phyloP scores from a whole-genome alignment of 2,888 invertebrate genomes.

The Mayetiola destructor region DNA sequence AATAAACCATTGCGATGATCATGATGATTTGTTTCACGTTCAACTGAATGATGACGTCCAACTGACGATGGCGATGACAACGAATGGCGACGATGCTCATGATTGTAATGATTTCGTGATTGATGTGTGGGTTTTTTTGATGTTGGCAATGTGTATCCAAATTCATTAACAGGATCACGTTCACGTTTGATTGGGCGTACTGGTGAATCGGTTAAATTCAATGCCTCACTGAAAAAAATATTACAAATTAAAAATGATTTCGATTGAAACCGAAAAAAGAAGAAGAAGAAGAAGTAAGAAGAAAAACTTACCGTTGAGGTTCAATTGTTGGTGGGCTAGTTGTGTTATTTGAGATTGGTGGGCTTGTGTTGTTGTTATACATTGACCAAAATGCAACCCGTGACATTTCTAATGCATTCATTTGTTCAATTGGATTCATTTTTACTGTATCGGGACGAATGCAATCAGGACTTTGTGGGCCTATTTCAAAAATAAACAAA shows the following conservation, averaged over 20 bases:
- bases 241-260: not conserved
- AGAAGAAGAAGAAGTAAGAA: constrained; percentile 15
- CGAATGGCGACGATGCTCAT: constrained; percentile 3
- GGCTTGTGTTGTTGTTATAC: constrained; percentile 53
- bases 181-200: constrained; percentile 40
- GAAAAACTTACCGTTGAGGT: constrained; percentile 33
- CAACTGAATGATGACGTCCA: not conserved
- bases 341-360: constrained; percentile 35
- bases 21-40: constrained; percentile 12
- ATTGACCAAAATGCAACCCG: constrained; percentile 70
- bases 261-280: constrained; percentile 14
- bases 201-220: constrained; percentile 61
- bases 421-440: no score
- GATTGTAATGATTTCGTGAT: not conserved
- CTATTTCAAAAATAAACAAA: not conserved
- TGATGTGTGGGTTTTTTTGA: not conserved
- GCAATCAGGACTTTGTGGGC: constrained; percentile 36
- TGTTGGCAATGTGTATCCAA: constrained; percentile 19
- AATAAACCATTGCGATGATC: constrained; percentile 12
- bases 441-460: constrained; percentile 39
- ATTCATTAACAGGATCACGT: constrained; percentile 25
- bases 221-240: constrained; percentile 55
- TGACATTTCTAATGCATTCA: constrained; percentile 62
- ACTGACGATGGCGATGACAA: not conserved
- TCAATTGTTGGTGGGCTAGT: constrained; percentile 34